Evolutionary conservation across 2,113 vertebrate species (phyloP).

Genomic region (Tyrannus savana): DNA sequence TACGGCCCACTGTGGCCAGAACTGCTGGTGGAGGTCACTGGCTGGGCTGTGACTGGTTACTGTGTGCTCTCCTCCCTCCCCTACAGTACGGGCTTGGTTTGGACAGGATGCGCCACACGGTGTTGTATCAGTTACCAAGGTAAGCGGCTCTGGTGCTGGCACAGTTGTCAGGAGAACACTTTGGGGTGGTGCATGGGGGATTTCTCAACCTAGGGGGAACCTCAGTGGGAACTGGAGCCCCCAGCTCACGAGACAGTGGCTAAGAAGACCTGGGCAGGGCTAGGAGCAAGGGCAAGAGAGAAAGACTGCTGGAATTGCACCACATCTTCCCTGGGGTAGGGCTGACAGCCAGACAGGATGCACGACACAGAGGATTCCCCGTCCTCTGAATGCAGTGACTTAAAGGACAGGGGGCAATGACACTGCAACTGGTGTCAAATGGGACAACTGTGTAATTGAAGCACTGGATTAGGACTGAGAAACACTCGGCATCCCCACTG

Average conservation of each 20-base stretch:
- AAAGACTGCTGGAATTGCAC: background rate
- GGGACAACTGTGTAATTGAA: background rate
- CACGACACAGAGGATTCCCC: background rate
- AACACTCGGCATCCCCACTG: accelerated
- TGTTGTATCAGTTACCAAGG: accelerated
- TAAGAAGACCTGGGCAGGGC: background rate
- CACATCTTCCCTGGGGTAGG: background rate
- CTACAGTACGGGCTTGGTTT: accelerated
- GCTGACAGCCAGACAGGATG: background rate
- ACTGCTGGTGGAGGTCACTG: background rate
- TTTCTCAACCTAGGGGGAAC: background rate
- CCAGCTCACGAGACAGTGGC: background rate
- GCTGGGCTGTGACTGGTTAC: background rate
- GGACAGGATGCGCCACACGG: background rate
- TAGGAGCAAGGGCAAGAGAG: background rate
- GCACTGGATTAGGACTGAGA: background rate
- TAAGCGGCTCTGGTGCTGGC: background rate
- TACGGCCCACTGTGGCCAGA: background rate
- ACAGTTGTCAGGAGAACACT: background rate
- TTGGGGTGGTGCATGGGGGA: background rate
- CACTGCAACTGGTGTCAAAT: background rate
- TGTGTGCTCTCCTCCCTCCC: background rate
- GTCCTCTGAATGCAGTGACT: background rate
- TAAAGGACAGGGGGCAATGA: background rate
- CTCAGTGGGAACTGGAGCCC: background rate